Evolutionary conservation across 2,797 vertebrate genomes (phyloP).

Genomic region (Rhincodon typus): DNA sequence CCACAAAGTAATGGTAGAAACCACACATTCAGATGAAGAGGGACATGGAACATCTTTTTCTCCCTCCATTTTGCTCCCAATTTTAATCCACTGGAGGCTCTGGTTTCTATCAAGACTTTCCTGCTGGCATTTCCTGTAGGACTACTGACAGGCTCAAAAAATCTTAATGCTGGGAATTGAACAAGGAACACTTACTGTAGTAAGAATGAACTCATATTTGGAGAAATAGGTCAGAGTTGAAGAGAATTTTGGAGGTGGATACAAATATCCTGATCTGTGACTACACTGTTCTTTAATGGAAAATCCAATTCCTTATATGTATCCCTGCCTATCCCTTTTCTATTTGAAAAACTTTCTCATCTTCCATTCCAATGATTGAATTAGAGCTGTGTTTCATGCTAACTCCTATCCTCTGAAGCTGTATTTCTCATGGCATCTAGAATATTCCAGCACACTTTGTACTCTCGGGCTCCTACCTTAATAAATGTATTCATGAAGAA

Average conservation of each 20-base stretch:
- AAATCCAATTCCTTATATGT: neutral
- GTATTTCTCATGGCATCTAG: neutral
- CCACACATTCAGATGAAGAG: neutral
- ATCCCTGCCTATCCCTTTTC: neutral
- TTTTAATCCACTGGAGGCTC: neutral
- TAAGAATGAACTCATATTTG: neutral
- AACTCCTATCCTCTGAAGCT: neutral
- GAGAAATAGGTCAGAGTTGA: neutral
- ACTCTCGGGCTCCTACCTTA: neutral
- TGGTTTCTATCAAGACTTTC: neutral
- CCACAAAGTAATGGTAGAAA: neutral
- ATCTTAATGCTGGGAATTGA: neutral
- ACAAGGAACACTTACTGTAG: neutral
- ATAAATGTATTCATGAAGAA: neutral
- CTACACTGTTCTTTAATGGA: neutral
- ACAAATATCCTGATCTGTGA: neutral
- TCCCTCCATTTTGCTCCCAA: neutral
- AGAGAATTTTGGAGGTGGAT: neutral
- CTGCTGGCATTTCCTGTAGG: neutral
- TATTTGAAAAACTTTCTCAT: neutral
- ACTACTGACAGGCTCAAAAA: neutral
- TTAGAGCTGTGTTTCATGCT: neutral
- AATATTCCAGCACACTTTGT: neutral
- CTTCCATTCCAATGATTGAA: neutral
- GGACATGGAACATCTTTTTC: neutral